These are phyloP conservation scores for Tuberolachnus salignus DNA, from an alignment of 2,888 invertebrate genomes.

Conservation along the genomic window DNA sequence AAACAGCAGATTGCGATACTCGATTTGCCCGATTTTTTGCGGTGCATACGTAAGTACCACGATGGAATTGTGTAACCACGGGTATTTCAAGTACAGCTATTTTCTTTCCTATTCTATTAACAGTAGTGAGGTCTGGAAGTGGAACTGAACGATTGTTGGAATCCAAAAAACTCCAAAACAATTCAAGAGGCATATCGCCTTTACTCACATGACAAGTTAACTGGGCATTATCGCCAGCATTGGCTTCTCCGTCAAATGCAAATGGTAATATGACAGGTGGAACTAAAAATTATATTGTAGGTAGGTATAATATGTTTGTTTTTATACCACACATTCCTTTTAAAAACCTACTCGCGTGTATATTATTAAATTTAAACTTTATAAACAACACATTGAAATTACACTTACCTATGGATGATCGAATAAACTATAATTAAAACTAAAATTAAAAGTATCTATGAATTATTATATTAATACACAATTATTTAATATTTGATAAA, in stretches of 20 bases:
- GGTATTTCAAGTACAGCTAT: constrained; percentile 72
- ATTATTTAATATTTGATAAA: too few species aligned
- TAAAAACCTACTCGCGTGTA: not conserved
- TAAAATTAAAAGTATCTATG: not conserved
- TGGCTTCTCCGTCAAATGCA: constrained; percentile 60
- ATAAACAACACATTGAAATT: not conserved
- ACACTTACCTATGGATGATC: constrained; percentile 23
- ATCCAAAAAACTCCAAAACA: constrained; percentile 68
- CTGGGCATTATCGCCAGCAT: constrained; percentile 61
- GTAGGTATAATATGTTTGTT: constrained; percentile 7
- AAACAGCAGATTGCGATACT: constrained; percentile 71
- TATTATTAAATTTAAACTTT: not conserved
- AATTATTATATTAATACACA: not conserved
- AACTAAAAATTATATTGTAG: constrained; percentile 54
- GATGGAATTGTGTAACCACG: constrained; percentile 72
- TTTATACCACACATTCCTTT: constrained; percentile 4
- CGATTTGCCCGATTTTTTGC: constrained; percentile 76
- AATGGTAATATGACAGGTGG: constrained; percentile 61
- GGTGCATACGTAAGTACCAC: constrained; percentile 77
- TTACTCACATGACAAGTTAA: constrained; percentile 61
- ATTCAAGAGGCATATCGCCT: constrained; percentile 61
- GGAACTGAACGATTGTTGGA: constrained; percentile 45
- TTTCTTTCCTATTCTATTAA: constrained; percentile 60
- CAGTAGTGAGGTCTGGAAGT: constrained; percentile 45
- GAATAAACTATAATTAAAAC: not conserved